Evolutionary conservation across 2,797 vertebrate species (phyloP).

Genomic region (Brachymystax lenok): DNA sequence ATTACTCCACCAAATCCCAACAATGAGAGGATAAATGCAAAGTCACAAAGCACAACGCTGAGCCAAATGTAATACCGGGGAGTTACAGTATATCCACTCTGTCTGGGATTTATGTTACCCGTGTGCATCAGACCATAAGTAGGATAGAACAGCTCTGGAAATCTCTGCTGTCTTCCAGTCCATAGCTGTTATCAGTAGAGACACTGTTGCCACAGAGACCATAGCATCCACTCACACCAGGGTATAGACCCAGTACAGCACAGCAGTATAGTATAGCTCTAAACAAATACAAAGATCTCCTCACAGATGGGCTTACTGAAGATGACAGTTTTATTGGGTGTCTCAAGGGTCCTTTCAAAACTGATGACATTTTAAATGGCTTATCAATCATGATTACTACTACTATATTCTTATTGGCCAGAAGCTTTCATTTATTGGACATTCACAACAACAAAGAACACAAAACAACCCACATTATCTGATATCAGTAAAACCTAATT

Average conservation of each 20-base stretch:
- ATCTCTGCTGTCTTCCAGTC: slow-evolving; percentile 14
- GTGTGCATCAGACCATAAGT: slow-evolving; percentile 16
- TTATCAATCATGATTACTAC: neutral
- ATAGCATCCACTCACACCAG: slow-evolving; percentile 18
- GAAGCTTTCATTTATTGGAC: neutral
- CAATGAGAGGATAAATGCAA: neutral
- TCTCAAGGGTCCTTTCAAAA: slow-evolving; percentile 6
- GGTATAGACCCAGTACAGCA: slow-evolving; percentile 7
- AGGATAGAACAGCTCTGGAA: slow-evolving; percentile 8
- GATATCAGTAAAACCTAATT: neutral
- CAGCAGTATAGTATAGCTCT: slow-evolving; percentile 1
- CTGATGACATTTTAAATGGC: neutral
- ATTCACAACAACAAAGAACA: neutral
- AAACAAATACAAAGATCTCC: slow-evolving; percentile 2
- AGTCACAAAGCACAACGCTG: neutral
- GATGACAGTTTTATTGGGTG: neutral
- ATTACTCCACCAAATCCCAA: neutral
- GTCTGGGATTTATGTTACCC: slow-evolving; percentile 11
- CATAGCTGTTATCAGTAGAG: slow-evolving; percentile 19
- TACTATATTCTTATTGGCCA: neutral
- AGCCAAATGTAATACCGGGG: neutral
- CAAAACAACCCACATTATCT: too few species aligned
- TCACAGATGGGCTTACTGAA: neutral
- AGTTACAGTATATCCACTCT: neutral
- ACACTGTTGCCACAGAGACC: slow-evolving; percentile 15